Base-by-base conservation (phyloP, 1,140 invertebrate species). In the Archegozetes longisetosus region DNA sequence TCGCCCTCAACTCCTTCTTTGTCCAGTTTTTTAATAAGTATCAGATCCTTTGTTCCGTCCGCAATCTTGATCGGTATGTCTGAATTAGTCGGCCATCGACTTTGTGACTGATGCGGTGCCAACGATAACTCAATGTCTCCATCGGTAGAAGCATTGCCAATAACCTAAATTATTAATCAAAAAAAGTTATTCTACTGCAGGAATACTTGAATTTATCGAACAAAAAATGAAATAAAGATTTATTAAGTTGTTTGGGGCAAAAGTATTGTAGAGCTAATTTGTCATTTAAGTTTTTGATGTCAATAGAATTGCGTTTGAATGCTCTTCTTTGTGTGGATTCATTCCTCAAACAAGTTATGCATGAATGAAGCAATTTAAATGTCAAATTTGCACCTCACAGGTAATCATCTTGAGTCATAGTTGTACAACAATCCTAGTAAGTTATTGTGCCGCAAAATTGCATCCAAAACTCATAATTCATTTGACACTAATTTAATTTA, bases 91-190 rank as follows among this genome's bases (percentile, higher is more conserved):
- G 53, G 27, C n/a, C 53, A n/a, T 26, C 52, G 52, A 26, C 14
- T 57, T 14, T 55, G 56, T 27, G 53, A 53, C 55, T 64, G 20
- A 65, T 87, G 80, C 1, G 61, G 55, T 12, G 55, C 53, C 25
- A 91, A 73, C 28, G 79, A 78, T 27, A 93, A 74, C 17, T 81
- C 79, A 28, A 93, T 90, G 68, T 87, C 83, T 12, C 85, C 87
- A 53, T 61, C 52, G 74, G 3, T 75, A 6, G 86, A 81, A 74
- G 90, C 84, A 0, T 88, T 88, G 64, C 86, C 79, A 20, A 91
- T 84, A 24, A 81, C 79, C 22, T 91, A 69, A 2, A 59, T 20
- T 27, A 27, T 28, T 3, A 53, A 9, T 20, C 55, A 12, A 52
- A 58, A 6, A 58, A 54, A 58, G 22, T 14, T 49, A 57, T 53